Evolutionary conservation across 2,888 invertebrate genomes (phyloP).

Genomic region (Gortyna flavago): DNA sequence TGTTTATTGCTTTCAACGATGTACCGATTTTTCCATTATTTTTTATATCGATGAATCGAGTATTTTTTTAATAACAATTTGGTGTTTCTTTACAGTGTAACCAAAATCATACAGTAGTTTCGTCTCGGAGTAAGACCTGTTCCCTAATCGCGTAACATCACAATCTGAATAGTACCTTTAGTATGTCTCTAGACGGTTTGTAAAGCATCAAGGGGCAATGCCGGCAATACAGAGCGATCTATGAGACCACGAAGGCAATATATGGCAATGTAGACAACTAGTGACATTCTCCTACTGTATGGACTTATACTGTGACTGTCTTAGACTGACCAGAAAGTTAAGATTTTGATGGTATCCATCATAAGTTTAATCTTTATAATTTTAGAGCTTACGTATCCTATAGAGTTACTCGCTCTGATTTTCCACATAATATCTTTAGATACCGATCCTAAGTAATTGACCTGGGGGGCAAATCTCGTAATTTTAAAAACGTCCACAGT

Average conservation of each 20-base stretch:
- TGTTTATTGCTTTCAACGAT: background rate
- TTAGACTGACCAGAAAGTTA: background rate
- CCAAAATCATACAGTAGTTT: background rate
- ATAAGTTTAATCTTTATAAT: background rate
- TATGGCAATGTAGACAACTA: background rate
- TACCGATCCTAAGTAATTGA: conserved; percentile 26
- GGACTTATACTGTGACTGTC: background rate
- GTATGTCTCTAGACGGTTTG: background rate
- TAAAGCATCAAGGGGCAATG: background rate
- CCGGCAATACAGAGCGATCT: background rate
- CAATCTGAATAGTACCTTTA: background rate
- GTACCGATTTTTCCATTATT: background rate
- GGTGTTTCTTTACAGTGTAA: background rate
- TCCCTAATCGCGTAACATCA: no score
- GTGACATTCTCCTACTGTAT: background rate
- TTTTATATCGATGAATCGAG: conserved; percentile 1
- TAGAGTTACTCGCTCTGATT: conserved; percentile 4
- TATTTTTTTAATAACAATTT: background rate
- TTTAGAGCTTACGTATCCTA: conserved; percentile 7
- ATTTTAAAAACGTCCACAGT: no score
- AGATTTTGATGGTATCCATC: background rate
- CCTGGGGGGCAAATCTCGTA: no score
- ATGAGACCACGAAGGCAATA: background rate
- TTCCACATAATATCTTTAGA: conserved; percentile 7
- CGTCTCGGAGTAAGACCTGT: background rate